Evolutionary conservation across 2,797 vertebrate species (phyloP), one percentile per base, ranked within the genome.

Genomic region (Spea hammondii): DNA sequence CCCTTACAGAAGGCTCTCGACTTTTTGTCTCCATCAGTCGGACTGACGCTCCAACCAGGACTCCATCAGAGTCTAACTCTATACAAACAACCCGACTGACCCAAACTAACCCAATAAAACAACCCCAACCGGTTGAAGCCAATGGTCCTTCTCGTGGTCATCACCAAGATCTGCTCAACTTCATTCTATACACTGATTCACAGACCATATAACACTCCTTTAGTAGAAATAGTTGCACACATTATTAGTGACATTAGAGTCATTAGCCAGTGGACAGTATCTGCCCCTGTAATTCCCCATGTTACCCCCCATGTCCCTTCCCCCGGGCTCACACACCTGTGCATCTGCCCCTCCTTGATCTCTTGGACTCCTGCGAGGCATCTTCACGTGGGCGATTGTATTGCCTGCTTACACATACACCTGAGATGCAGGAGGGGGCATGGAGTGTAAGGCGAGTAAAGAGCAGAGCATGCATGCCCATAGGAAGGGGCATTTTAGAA

Each of bases 311-410:
- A 4, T 8, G n/a, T 5, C 67, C 48, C 5, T 62, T 4, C 5
- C 65, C 78, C 68, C 59, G 46, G 68, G 78, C 59, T 5, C 32
- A 80, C 79, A 80, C 68, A 76, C 79, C 88, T 90, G 90, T 88
- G 91, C 90, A 83, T 92, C 91, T 90, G 87, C 89, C 88, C 91
- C 88, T 88, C 88, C 88, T 86, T 87, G 82, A 85, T 83, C 84
- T 83, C 85, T 48, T 85, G 84, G 83, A 86, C 85, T 80, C 79
- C 69, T 0, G 32, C 68, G 74, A 46, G 68, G 73, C 68, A 32
- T 71, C 79, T 68, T 71, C 73, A 57, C 44, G 49, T 64, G 48
- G 57, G 59, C 65, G 48, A 70, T 5, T 77, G 67, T 62, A 17
- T 62, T 8, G 13, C 47, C 17, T 64, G 44, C 32, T 44, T 65